phyloP scores from a whole-genome alignment of 2,888 invertebrate species.

The Oligia strigilis region DNA sequence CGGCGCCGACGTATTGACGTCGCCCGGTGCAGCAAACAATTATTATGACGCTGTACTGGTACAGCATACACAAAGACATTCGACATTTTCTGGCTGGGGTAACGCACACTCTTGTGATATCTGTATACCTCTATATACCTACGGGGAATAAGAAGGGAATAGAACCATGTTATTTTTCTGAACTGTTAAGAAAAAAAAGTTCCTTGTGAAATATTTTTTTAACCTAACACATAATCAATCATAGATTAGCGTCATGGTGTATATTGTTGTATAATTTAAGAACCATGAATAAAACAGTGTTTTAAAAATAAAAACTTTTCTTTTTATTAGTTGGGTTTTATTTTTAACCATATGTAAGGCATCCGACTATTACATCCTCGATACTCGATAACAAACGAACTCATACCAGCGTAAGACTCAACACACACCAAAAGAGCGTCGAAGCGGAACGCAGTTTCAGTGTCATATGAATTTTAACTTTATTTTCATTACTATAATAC shows the following conservation, averaged over 20 bases:
- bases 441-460: too few species aligned
- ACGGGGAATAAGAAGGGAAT: background rate
- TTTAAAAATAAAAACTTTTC: conserved; percentile 68
- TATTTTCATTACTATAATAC: too few species aligned
- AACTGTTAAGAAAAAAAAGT: background rate
- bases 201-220: conserved; percentile 28
- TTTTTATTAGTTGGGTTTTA: conserved; percentile 47
- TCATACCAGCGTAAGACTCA: background rate
- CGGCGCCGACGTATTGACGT: too few species aligned
- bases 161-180: conserved; percentile 1
- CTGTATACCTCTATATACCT: background rate
- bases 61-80: too few species aligned
- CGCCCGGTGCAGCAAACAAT: too few species aligned
- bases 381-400: background rate
- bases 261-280: conserved; percentile 69
- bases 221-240: conserved; percentile 41
- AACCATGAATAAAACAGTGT: conserved; percentile 69
- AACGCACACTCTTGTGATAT: too few species aligned
- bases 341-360: background rate
- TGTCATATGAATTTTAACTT: too few species aligned
- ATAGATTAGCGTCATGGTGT: conserved; percentile 66
- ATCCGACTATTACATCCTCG: background rate
- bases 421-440: too few species aligned
- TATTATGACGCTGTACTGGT: too few species aligned
- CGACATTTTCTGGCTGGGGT: too few species aligned